phyloP scores from a whole-genome alignment of 2,113 vertebrate species.

The Syngnathus floridae region DNA sequence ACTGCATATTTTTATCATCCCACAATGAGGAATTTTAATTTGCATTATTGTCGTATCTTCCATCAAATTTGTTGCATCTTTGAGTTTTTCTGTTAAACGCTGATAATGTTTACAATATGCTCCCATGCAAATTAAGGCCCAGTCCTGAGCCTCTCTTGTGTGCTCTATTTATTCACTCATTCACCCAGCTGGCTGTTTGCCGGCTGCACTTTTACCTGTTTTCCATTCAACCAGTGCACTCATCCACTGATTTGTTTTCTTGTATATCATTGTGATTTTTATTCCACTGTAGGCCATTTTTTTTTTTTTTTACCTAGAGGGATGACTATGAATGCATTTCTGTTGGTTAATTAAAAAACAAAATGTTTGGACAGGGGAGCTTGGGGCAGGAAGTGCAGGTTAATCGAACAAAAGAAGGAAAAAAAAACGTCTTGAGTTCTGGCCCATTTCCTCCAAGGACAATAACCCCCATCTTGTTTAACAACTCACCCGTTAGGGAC shows the following conservation, averaged over 20 bases:
- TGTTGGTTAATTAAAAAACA: constrained; percentile 1
- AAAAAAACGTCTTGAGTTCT: constrained; percentile 73
- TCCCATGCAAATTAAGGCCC: constrained; percentile 21
- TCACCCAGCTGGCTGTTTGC: constrained; percentile 6
- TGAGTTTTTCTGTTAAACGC: constrained; percentile 8
- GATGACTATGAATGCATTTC: not conserved
- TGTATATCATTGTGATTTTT: not conserved
- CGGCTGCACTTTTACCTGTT: constrained; percentile 3
- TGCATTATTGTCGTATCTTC: constrained; percentile 12
- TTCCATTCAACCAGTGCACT: constrained; percentile 7
- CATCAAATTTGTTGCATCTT: constrained; percentile 16
- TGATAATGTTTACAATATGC: constrained; percentile 6
- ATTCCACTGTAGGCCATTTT: not conserved
- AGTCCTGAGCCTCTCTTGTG: constrained; percentile 43
- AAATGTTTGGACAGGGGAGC: constrained; percentile 28
- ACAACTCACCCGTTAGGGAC: constrained; percentile 80
- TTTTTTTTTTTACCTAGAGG: not conserved
- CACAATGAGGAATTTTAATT: not conserved
- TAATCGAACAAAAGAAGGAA: constrained; percentile 50
- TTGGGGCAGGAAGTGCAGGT: constrained; percentile 45
- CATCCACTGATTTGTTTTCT: constrained; percentile 1
- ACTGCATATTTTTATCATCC: constrained; percentile 6
- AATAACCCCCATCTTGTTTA: constrained; percentile 88
- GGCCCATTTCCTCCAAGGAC: constrained; percentile 79
- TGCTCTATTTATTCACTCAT: constrained; percentile 13